These are phyloP conservation scores for Periparus ater DNA, from an alignment of 2,797 vertebrate species.

Conservation along the genomic window DNA sequence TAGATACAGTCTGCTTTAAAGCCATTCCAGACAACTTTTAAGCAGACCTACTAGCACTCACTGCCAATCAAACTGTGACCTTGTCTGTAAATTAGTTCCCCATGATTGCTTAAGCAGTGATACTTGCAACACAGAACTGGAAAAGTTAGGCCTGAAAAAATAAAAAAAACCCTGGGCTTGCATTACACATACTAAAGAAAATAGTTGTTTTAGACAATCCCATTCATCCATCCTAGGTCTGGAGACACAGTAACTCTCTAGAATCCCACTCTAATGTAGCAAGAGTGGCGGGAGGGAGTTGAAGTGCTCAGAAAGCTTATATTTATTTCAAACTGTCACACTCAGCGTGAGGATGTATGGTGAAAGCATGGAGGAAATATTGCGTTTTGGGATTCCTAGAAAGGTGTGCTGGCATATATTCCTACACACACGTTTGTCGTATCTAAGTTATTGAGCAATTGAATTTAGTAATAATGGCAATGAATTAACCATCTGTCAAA, in stretches of 20 bases:
- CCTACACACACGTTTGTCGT: constrained; percentile 31
- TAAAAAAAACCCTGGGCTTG: neutral
- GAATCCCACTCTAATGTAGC: neutral
- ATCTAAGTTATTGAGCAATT: constrained; percentile 55
- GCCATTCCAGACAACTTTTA: neutral
- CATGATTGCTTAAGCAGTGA: neutral
- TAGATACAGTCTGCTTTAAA: neutral
- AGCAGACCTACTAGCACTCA: neutral
- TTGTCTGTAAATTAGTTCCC: neutral
- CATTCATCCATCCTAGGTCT: neutral
- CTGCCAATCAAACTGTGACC: neutral
- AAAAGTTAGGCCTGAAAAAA: neutral
- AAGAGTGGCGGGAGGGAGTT: neutral
- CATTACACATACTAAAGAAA: neutral
- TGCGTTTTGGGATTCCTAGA: constrained; percentile 30
- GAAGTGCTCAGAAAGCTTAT: neutral
- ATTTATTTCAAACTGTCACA: constrained; percentile 30
- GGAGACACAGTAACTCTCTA: neutral
- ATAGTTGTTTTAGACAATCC: neutral
- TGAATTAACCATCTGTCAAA: constrained; percentile 63
- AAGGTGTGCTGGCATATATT: constrained; percentile 51
- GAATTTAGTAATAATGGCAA: constrained; percentile 62
- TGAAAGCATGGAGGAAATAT: neutral
- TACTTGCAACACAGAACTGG: neutral
- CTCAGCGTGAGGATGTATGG: neutral